Percentiles rank a stretch among this genome's conserved stretches.
phyloP scores from a whole-genome alignment of 2,113 vertebrate species.

The Hoplias malabaricus region DNA sequence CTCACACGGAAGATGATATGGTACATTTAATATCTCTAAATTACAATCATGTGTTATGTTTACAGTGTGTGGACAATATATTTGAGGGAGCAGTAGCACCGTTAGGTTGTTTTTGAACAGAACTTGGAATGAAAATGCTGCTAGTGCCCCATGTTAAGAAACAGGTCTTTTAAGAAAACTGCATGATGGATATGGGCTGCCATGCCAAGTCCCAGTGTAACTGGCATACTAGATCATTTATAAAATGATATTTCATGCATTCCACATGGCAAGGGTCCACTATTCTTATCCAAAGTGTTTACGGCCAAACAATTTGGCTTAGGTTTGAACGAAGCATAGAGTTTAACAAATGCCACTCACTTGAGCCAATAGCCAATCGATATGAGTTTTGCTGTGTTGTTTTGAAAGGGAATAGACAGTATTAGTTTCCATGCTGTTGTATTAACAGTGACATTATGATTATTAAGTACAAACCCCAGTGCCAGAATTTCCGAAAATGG shows the following conservation, averaged over 20 bases:
- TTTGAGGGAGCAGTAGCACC: not conserved
- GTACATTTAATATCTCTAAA: not conserved
- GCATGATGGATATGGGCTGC: not conserved
- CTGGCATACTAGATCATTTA: not conserved
- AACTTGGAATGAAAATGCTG: not conserved
- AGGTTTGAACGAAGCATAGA: slow-evolving; percentile 1
- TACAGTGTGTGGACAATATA: not conserved
- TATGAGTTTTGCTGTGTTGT: not conserved
- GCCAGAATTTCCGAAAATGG: too few species aligned
- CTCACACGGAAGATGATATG: not conserved
- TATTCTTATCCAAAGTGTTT: slow-evolving; percentile 36
- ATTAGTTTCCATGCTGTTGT: not conserved
- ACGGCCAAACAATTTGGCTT: not conserved
- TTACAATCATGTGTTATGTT: not conserved
- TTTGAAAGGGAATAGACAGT: slow-evolving; percentile 20
- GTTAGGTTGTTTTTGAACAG: not conserved
- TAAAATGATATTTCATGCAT: slow-evolving; percentile 6
- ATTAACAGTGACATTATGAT: not conserved
- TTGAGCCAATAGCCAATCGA: not conserved
- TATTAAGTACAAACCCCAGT: too few species aligned
- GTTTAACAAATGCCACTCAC: slow-evolving; percentile 12
- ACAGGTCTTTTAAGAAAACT: not conserved
- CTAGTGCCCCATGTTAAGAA: not conserved
- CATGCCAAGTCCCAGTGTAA: slow-evolving; percentile 4
- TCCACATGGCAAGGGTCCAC: slow-evolving; percentile 16